Evolutionary conservation across 2,113 vertebrate genomes (phyloP).

Genomic region (Centropristis striata): DNA sequence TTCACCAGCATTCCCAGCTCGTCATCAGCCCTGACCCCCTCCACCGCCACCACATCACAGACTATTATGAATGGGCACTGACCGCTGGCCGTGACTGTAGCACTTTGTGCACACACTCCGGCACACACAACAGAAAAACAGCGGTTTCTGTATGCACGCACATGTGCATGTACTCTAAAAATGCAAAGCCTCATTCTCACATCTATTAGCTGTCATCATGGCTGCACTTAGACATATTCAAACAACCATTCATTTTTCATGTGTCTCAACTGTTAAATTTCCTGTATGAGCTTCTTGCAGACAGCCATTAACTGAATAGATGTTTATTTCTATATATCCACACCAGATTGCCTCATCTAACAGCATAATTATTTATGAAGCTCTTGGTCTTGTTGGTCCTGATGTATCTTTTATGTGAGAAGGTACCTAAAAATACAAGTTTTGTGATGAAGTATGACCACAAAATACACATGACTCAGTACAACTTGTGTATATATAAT

Average conservation of each 20-base stretch:
- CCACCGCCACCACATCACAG: conserved; percentile 57
- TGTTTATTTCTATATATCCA: conserved; percentile 28
- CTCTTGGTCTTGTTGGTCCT: neutral
- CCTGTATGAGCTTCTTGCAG: conserved; percentile 1
- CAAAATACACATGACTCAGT: neutral
- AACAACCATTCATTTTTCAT: conserved; percentile 10
- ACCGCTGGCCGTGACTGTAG: conserved; percentile 64
- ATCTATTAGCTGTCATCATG: conserved; percentile 5
- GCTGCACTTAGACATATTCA: conserved; percentile 16
- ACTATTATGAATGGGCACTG: conserved; percentile 89
- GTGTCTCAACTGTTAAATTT: conserved; percentile 16
- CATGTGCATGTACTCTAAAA: neutral
- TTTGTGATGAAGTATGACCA: neutral
- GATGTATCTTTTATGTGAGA: conserved; percentile 16
- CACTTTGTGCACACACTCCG: neutral
- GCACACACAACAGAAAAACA: conserved; percentile 12
- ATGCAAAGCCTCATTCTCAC: conserved; percentile 23
- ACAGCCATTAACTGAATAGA: neutral
- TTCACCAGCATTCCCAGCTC: conserved; percentile 81
- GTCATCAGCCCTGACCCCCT: conserved; percentile 32
- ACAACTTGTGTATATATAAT: neutral
- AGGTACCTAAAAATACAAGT: neutral
- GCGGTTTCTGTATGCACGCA: neutral
- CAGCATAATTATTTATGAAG: neutral
- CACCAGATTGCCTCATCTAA: conserved; percentile 13